Evolutionary conservation across 2,797 vertebrate genomes (phyloP).

Genomic region (Tapirus indicus): DNA sequence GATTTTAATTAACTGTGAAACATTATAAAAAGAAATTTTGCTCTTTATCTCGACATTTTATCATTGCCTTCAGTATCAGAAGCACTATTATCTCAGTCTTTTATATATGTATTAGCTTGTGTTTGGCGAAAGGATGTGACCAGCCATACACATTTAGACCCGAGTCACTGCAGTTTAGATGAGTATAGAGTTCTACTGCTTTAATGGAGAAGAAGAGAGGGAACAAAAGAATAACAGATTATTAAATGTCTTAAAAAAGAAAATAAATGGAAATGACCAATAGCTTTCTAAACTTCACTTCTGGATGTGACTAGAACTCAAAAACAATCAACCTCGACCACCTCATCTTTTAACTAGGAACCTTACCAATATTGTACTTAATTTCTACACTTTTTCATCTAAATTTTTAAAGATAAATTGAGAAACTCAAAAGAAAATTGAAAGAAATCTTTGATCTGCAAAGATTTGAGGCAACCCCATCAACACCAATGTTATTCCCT

Average conservation of each 20-base stretch:
- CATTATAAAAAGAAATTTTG: not conserved
- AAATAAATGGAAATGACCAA: not conserved
- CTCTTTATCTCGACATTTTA: not conserved
- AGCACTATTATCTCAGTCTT: not conserved
- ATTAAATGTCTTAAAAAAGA: not conserved
- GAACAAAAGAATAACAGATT: not conserved
- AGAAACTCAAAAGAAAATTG: not conserved
- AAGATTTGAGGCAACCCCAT: not conserved
- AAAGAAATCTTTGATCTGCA: not conserved
- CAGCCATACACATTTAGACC: not conserved
- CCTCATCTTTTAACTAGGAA: not conserved
- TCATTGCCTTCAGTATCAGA: not conserved
- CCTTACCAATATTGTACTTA: not conserved
- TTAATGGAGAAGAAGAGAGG: not conserved
- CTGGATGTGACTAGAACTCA: not conserved
- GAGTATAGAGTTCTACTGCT: not conserved
- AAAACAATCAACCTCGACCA: not conserved
- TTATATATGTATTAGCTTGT: not conserved
- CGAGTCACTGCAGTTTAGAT: not conserved
- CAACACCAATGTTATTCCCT: not conserved
- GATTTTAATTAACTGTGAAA: not conserved
- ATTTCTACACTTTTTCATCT: not conserved
- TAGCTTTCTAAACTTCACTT: slow-evolving; percentile 37
- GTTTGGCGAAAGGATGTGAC: not conserved
- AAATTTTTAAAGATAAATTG: not conserved